Conservation (phyloP, 2,888 invertebrate genomes). For the Cynaeus angustus region DNA sequence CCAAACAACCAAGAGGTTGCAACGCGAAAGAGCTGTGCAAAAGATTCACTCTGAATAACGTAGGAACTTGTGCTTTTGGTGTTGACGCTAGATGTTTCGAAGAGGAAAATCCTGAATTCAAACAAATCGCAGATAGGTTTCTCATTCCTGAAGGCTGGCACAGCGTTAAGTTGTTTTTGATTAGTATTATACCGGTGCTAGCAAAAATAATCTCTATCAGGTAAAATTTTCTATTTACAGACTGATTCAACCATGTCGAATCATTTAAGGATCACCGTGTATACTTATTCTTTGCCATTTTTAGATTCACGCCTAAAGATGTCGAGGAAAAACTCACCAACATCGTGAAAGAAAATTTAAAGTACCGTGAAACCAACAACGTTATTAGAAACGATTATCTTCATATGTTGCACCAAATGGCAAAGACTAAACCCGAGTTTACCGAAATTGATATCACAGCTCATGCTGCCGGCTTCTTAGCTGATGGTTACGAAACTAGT, state of each 20-base stretch:
- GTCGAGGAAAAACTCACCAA: too few relatives aligned
- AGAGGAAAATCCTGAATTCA: constrained; percentile 58
- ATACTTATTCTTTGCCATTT: too few relatives aligned
- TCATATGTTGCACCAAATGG: too few relatives aligned
- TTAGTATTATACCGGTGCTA: constrained; percentile 49
- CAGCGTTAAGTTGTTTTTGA: constrained; percentile 46
- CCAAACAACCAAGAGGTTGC: constrained; percentile 61
- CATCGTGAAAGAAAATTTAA: constrained; percentile 66
- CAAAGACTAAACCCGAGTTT: too few relatives aligned
- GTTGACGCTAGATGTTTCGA: constrained; percentile 69
- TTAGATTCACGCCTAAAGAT: constrained; percentile 67
- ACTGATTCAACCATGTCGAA: constrained; percentile 55
- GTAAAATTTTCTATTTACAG: constrained; percentile 35
- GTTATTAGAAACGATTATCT: too few relatives aligned
- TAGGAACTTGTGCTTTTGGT: constrained; percentile 71
- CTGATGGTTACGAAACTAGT: constrained; percentile 72
- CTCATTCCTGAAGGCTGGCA: constrained; percentile 39
- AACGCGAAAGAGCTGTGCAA: constrained; percentile 68
- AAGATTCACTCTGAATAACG: constrained; percentile 67
- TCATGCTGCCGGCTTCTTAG: constrained; percentile 70
- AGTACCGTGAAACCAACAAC: constrained; percentile 67
- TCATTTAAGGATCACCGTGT: too few relatives aligned
- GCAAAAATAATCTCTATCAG: background rate
- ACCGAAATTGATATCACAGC: too few relatives aligned
- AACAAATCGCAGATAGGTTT: constrained; percentile 56